phyloP scores from a whole-genome alignment of 2,113 vertebrate genomes.

The Sialia sialis region DNA sequence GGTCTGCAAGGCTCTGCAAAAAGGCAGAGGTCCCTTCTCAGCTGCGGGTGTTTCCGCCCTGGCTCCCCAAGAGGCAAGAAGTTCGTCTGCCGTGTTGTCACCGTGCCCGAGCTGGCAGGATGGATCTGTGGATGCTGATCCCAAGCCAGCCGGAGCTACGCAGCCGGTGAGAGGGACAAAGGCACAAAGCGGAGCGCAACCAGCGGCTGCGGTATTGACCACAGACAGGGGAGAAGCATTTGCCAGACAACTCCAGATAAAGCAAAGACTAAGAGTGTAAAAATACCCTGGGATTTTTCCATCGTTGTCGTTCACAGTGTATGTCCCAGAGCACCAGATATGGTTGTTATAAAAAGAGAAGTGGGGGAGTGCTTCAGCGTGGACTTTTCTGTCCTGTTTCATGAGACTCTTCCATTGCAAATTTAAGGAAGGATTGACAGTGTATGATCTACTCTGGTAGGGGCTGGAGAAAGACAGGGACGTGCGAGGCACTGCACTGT shows the following conservation, averaged over 20 bases:
- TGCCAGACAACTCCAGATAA: conserved; percentile 57
- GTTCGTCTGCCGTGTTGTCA: neutral
- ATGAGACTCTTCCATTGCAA: conserved; percentile 20
- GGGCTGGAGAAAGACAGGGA: neutral
- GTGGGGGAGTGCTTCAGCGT: conserved; percentile 60
- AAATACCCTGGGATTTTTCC: conserved; percentile 68
- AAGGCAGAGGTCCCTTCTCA: neutral
- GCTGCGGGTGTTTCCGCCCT: neutral
- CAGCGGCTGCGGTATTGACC: conserved; percentile 24
- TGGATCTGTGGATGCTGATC: neutral
- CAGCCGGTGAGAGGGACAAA: neutral
- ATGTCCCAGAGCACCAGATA: conserved; percentile 57
- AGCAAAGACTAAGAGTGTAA: conserved; percentile 53
- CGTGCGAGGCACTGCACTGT: fast-evolving
- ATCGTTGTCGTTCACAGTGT: conserved; percentile 15
- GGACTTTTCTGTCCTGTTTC: conserved; percentile 61
- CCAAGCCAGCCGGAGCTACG: neutral
- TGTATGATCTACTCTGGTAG: neutral
- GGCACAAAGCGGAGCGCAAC: neutral
- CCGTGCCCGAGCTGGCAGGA: neutral
- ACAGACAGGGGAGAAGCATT: conserved; percentile 56
- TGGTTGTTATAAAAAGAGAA: conserved; percentile 67
- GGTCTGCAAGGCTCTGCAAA: neutral
- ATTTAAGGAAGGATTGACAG: conserved; percentile 25
- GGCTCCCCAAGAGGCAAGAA: neutral